Base-by-base conservation (phyloP, 37 sponge, comb jelly and placozoan genomes). In the Diacarnus erythraeanus region DNA sequence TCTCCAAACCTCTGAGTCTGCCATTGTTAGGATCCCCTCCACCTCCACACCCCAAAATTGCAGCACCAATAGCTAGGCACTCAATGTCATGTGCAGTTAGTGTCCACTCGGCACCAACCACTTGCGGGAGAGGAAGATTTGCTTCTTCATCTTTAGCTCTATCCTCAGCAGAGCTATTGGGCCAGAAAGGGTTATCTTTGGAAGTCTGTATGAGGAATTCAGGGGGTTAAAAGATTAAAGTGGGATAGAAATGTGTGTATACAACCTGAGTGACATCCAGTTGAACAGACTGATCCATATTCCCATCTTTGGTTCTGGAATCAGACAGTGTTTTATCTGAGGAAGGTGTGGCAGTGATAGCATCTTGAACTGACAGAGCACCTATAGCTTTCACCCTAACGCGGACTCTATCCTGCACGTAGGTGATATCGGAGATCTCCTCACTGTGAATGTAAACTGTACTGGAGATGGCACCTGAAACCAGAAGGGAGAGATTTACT, bases 1-100 rank as follows among this genome's bases (percentile, higher is more conserved):
- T 75, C 59, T 77, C 59, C 54, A 73, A 26, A 20, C 82, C 91
- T 26, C 57, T 20, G n/a, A 83, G 79, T 29, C 61, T 27, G 36
- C 88, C 95, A 26, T 79, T 3, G n/a, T 75, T 37, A 38, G 95
- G 95, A 42, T 69, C 82, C 20, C 95, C 95, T 22, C 95, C 95
- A n/a, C 95, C 95, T 42, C 95, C 95, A 82, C 95, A 94, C 2
- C 95, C 95, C 38, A 94, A 81, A 29, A 94, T 87, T 2, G 88
- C 95, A 54, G 95, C 91, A 23, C 95, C 95, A 64, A 87, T 78
- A 1, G 85, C 71, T 56, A 94, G n/a, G 58, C 95, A 94, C 73
- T 84, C 88, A 18, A 94, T 64, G 59, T 94, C 95, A 25, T 81
- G 78, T 33, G 18, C 81, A 70, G 58, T 76, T 73, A 94, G 44